phyloP scores from a whole-genome alignment of 1,140 invertebrate genomes.

The Trialeurodes vaporariorum region DNA sequence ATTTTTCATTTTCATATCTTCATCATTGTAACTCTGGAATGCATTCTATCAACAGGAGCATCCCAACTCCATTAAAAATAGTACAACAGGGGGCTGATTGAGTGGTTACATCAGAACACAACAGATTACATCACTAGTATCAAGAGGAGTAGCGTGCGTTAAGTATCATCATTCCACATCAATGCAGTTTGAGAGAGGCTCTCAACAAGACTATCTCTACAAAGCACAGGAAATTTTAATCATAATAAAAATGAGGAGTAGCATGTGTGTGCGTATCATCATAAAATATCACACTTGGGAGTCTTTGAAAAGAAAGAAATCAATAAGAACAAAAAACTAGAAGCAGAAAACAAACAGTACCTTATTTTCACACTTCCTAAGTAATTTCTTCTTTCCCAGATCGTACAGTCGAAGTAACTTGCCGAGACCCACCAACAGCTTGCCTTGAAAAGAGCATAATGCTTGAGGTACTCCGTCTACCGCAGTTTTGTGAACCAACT shows the following conservation, averaged over 20 bases:
- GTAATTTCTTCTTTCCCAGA: slow-evolving; percentile 90
- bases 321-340: slow-evolving; percentile 2
- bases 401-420: slow-evolving; percentile 88
- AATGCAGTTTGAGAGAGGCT: not conserved
- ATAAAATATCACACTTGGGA: no score
- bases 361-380: slow-evolving; percentile 98
- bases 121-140: slow-evolving; percentile 26
- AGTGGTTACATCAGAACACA: slow-evolving; percentile 18
- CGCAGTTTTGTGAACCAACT: slow-evolving; percentile 87
- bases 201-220: not conserved
- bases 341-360: slow-evolving; percentile 34
- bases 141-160: slow-evolving; percentile 11
- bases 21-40: no score
- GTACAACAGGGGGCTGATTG: no score
- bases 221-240: no score
- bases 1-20: no score
- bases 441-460: slow-evolving; percentile 82
- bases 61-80: no score
- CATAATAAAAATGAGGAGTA: no score
- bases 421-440: slow-evolving; percentile 84
- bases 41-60: no score
- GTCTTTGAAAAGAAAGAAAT: not conserved
- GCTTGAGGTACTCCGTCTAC: slow-evolving; percentile 87
- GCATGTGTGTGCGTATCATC: no score
- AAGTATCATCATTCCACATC: not conserved